Evolutionary conservation across 1,140 invertebrate species (phyloP), one percentile per base, ranked within the genome.

Genomic region (Aradophagus sp.): DNA sequence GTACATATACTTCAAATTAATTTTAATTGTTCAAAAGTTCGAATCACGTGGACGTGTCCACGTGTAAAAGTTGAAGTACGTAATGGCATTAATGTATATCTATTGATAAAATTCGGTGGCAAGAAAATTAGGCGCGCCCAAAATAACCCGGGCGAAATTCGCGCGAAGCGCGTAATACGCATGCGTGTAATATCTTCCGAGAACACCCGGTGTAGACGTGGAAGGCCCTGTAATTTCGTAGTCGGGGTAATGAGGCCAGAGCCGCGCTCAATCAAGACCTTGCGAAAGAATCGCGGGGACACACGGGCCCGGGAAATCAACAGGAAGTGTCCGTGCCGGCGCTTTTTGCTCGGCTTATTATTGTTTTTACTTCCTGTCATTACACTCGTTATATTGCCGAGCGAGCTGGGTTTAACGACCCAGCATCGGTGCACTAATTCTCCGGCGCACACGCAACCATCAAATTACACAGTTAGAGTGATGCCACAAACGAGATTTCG

Each of bases 161-260:
- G 65, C 53, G 48, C 59, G 32, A 7, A 29, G 35, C 10, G 53
- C 44, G 42, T 79, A 77, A 77, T 76, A 74, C n/a, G n/a, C n/a
- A n/a, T n/a, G n/a, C n/a, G n/a, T n/a, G n/a, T n/a, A n/a, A 65
- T 27, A 47, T 62, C 69, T 82, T 80, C 77, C 72, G 12, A 73
- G 80, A 80, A 82, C 5, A 8, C 5, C 1, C 13, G 2, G n/a
- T n/a, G n/a, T n/a, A n/a, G n/a, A n/a, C n/a, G n/a, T n/a, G n/a
- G 10, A 26, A 65, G 73, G 72, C 76, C 82, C 80, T 83, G 76
- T 84, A 84, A 84, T 84, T 84, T 84, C 45, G 66, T 59, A 47
- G 41, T 68, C 63, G 34, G 71, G n/a, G n/a, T 83, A 82, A 82
- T 82, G 74, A 76, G 67, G 45, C 52, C 61, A 53, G 67, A 66